Evolutionary conservation across 2,797 vertebrate species (phyloP), one percentile per base, ranked within the genome.

Genomic region (Sibirionetta formosa): DNA sequence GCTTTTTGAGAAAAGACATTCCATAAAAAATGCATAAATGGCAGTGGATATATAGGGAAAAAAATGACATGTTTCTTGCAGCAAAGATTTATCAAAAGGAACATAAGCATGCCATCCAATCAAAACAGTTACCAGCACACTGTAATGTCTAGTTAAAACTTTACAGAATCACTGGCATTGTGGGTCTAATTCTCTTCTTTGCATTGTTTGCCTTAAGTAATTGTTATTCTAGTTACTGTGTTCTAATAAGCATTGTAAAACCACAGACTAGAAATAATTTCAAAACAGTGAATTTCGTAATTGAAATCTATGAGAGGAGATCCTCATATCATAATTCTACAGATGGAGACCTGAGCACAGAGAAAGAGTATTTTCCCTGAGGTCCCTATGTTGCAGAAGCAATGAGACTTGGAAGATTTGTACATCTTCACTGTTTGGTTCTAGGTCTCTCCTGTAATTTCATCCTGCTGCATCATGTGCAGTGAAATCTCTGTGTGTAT

Each of bases 401-500:
- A 33, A 57, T 61, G n/a, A 88, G 33, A 48, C 22, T 58, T 29
- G 24, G 24, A 58, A 79, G 44, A 26, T 29, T 22, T 0, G 3
- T 16, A 60, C 14, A 19, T 31, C 38, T 82, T 81, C n/a, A 44
- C 27, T 22, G 5, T 81, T 72, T 33, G 18, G 2, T 69, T 72
- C 46, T 69, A 26, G 22, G 6, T 64, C 17, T 68, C 56, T 48
- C 20, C 3, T 51, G 0, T 9, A n/a, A 35, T 82, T 85, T 40
- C 7, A 5, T 57, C 12, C 27, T 44, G 15, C 54, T 31, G 29
- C 63, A 44, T 79, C 63, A 42, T 3, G 2, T 2, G 7, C 7
- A 33, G 11, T 24, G 12, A 40, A 63, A 80, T 29, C 11, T 11
- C 14, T 0, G 0, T 20, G 9, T 2, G 0, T 26, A 6, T 0